A percentile compares a stretch with the other conserved stretches of the same genome.
phyloP scores from a whole-genome alignment of 1,140 invertebrate species.

The Drosophila rhopaloa region DNA sequence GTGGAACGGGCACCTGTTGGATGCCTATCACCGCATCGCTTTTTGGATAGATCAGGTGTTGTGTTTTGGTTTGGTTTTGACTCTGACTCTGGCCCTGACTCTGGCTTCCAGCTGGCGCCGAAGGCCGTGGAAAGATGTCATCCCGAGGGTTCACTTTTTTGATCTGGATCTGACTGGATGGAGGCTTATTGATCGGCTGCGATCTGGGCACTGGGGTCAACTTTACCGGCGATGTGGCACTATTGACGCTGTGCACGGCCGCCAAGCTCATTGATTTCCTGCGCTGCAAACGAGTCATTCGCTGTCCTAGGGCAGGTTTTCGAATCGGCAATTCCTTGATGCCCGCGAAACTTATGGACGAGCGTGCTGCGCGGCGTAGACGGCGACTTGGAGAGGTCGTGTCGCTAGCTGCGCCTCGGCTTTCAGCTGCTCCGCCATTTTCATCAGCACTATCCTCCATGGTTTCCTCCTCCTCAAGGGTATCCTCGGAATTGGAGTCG shows the following conservation, averaged over 20 bases:
- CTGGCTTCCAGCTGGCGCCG: not conserved
- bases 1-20: not conserved
- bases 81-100: not conserved
- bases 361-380: not conserved
- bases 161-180: not conserved
- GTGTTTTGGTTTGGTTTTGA: not conserved
- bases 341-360: slow-evolving; percentile 3
- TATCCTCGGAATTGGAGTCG: slow-evolving; percentile 1
- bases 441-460: slow-evolving; percentile 48
- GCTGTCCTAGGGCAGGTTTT: slow-evolving; percentile 29
- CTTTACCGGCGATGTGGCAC: slow-evolving; percentile 61
- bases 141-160: slow-evolving; percentile 5
- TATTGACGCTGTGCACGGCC: slow-evolving; percentile 23
- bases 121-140: slow-evolving; percentile 49
- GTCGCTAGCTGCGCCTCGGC: not conserved
- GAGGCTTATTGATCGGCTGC: not conserved
- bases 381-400: slow-evolving; percentile 28
- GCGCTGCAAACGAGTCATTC: slow-evolving; percentile 58
- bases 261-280: slow-evolving; percentile 47
- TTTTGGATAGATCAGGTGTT: not conserved
- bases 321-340: slow-evolving; percentile 41
- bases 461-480: slow-evolving; percentile 9
- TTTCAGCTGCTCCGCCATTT: too few relatives aligned
- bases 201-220: slow-evolving; percentile 52
- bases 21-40: too few relatives aligned